Evolutionary conservation across 1,140 invertebrate genomes (phyloP), one percentile per base, ranked within the genome.

Genomic region (Cheumatopsyche charites): DNA sequence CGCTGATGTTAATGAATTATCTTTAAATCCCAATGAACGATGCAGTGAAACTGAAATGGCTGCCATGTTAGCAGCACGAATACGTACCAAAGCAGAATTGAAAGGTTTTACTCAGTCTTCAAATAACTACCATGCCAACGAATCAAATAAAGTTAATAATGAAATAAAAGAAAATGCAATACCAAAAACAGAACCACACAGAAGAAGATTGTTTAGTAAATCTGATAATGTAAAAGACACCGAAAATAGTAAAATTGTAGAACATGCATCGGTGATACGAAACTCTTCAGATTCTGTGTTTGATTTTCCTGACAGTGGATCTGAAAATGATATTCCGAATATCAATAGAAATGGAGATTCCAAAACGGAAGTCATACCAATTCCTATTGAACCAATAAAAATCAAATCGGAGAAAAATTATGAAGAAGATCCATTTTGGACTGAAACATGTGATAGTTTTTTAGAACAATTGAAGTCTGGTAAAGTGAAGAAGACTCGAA

Each of bases 51-150:
- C 71, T 15, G 74, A 79, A 23, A 71, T 74, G 19, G 62, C 55
- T 12, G 62, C 58, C n/a, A 61, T 63, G 9, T 47, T 91, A 55
- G 87, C 89, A 9, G 90, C 91, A 11, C 86, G 92, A 76, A 93
- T 93, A 74, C 84, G 91, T 62, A 94, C 92, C 1, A 93, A 93
- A 82, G 92, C 90, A 1, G 92, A 94, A 82, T 80, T 93, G 17
- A 94, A 93, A 82, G 91, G 91, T 78, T 88, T 87, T 77, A 76
- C 82, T 55, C 76, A 77, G 29, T 71, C 67, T 5, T 43, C 58
- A 36, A 52, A 49, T 23, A 49, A 69, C 42, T n/a, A 43, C 47
- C 36, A 58, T 23, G 42, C 55, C 3, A 71, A 29, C 25, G 61
- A 42, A 23, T 5, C 43, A 29, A 63, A 52, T 68, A 61, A 68